Evolutionary conservation across 1,140 invertebrate species (phyloP), one percentile per base, ranked within the genome.

Genomic region (Pogonomyrmex californicus): DNA sequence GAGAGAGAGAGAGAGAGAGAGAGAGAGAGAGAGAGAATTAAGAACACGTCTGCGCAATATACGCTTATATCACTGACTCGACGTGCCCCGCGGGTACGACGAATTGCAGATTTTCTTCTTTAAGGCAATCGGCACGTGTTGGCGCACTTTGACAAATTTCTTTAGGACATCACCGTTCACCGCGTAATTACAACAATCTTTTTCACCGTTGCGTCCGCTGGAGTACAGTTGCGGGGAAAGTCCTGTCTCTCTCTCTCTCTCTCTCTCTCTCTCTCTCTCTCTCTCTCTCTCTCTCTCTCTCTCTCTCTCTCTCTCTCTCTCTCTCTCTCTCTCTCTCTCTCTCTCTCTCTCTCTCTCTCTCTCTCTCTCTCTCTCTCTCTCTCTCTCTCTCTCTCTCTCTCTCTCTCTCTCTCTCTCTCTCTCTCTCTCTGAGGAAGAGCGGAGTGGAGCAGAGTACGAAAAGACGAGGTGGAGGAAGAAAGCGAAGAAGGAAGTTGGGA

Each of bases 131-230:
- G 33, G 30, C 38, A 81, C 12, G n/a, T 38, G 56, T 68, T 79
- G 51, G 10, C 33, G 36, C 62, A 44, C 63, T 51, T 54, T 2
- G 78, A 7, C 30, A 17, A 58, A 82, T 82, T 60, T 73, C 17
- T 14, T 30, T 36, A 33, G 38, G 30, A 62, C 49, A 75, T 75
- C 68, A 41, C n/a, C 47, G n/a, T 33, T 76, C 56, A 49, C 17
- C 44, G 30, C 58, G 56, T 85, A 85, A 85, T 85, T 76, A 85
- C 56, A 70, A 58, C 78, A 70, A 81, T 70, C 49, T 81, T 70
- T 70, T 70, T 38, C 38, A 9, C 38, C 49, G 36, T 60, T 60
- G 54, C 62, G 41, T 75, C 51, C 30, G 41, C 41, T 38, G 65
- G 44, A 36, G n/a, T n/a, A 63, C 49, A 62, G 56, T 62, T 54